Evolutionary conservation across 2,113 vertebrate species (phyloP).

Genomic region (Halcyon senegalensis): DNA sequence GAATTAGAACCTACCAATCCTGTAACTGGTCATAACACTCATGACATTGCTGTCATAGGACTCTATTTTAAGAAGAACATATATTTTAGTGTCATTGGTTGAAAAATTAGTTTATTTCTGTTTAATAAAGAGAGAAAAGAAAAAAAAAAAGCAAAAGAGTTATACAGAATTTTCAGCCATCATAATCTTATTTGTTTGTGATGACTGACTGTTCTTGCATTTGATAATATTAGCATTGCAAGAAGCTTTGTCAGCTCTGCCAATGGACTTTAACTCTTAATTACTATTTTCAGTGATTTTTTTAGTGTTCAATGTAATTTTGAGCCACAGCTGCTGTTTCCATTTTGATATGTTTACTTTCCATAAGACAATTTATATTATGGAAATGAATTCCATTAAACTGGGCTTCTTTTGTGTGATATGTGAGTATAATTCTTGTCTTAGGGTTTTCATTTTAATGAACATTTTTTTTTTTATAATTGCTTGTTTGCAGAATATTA

Average conservation of each 20-base stretch:
- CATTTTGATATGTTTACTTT: conserved; percentile 60
- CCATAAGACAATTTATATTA: conserved; percentile 47
- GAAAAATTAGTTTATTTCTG: background rate
- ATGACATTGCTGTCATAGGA: background rate
- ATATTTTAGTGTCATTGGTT: background rate
- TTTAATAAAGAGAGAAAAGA: background rate
- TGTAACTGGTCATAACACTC: background rate
- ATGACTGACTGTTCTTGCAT: background rate
- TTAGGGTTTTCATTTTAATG: background rate
- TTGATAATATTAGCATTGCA: conserved; percentile 26
- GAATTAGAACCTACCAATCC: background rate
- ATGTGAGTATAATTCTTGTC: background rate
- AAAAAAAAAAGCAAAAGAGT: background rate
- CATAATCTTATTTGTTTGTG: background rate
- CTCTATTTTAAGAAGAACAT: background rate
- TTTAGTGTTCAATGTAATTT: conserved; percentile 41
- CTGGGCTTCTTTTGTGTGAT: background rate
- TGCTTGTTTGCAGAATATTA: conserved; percentile 5
- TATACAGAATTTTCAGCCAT: background rate
- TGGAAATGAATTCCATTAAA: conserved; percentile 41
- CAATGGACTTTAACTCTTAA: conserved; percentile 42
- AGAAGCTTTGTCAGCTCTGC: conserved; percentile 24
- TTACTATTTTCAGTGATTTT: conserved; percentile 55
- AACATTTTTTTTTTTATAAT: background rate
- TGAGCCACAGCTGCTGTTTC: conserved; percentile 57